phyloP scores from a whole-genome alignment of 1,140 invertebrate species.

The Pissodes strobi region DNA sequence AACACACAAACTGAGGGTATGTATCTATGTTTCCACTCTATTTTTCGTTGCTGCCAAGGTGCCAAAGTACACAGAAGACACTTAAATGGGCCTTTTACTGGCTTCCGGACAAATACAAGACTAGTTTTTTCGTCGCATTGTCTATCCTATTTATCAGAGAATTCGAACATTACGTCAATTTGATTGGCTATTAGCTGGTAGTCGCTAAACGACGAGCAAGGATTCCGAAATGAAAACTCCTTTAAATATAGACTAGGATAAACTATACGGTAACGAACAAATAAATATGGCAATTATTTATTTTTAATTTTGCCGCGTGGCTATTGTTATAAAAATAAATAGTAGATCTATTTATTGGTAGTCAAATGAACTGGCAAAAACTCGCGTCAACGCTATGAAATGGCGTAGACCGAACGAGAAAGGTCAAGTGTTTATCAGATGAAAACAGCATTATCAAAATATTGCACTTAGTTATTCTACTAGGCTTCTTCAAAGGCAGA shows the following conservation, averaged over 20 bases:
- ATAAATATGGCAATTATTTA: background rate
- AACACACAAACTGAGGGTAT: background rate
- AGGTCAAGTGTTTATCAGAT: too few relatives aligned
- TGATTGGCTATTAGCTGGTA: slow-evolving; percentile 23
- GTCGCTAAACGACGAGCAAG: slow-evolving; percentile 15
- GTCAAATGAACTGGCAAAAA: too few relatives aligned
- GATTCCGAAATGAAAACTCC: slow-evolving; percentile 6
- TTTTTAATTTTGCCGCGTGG: background rate
- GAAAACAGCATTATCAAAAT: too few relatives aligned
- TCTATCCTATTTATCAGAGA: slow-evolving; percentile 22
- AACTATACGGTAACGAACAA: background rate
- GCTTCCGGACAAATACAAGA: background rate
- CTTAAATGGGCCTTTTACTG: background rate
- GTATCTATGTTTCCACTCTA: background rate
- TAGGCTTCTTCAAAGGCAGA: too few relatives aligned
- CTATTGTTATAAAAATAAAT: background rate
- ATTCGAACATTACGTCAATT: slow-evolving; percentile 23
- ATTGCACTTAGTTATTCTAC: too few relatives aligned
- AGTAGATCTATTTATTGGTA: too few relatives aligned
- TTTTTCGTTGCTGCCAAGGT: too few relatives aligned
- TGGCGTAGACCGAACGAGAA: too few relatives aligned
- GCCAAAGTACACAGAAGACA: background rate
- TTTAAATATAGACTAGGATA: slow-evolving; percentile 17
- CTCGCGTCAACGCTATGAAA: too few relatives aligned
- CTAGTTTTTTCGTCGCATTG: background rate